Percentiles rank a stretch among this genome's conserved stretches.
Conservation (phyloP, 2,888 invertebrate genomes). For the Phyllotreta striolata region DNA sequence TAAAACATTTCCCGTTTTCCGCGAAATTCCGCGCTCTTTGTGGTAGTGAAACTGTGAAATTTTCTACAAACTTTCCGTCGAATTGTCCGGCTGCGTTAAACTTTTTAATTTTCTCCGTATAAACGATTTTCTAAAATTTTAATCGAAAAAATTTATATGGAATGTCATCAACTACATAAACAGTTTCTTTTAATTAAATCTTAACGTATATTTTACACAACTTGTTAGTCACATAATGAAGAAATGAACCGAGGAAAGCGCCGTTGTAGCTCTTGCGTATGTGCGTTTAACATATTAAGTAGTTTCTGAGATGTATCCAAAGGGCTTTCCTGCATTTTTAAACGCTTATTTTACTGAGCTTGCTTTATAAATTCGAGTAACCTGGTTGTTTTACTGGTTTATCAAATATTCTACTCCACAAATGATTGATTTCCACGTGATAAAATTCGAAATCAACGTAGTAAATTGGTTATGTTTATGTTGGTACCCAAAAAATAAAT, state of each 20-base stretch:
- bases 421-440: too few species aligned
- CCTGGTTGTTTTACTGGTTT: conserved; percentile 19
- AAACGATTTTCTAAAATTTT: conserved; percentile 41
- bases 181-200: conserved; percentile 32
- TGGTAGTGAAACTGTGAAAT: conserved; percentile 2
- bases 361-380: conserved; percentile 19
- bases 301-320: too few species aligned
- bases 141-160: conserved; percentile 40
- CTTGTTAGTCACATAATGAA: background rate
- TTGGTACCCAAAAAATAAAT: too few species aligned
- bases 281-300: background rate
- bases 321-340: background rate
- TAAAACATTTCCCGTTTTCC: background rate
- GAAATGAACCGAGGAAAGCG: background rate
- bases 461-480: too few species aligned
- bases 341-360: conserved; percentile 32
- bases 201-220: conserved; percentile 29
- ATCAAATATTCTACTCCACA: too few species aligned
- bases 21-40: background rate
- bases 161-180: conserved; percentile 40
- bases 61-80: conserved; percentile 1
- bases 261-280: background rate
- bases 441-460: too few species aligned
- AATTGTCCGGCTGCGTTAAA: conserved; percentile 15
- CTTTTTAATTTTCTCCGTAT: conserved; percentile 38